phyloP scores from a whole-genome alignment of 2,797 vertebrate species.

The Ambastaia sidthimunki region DNA sequence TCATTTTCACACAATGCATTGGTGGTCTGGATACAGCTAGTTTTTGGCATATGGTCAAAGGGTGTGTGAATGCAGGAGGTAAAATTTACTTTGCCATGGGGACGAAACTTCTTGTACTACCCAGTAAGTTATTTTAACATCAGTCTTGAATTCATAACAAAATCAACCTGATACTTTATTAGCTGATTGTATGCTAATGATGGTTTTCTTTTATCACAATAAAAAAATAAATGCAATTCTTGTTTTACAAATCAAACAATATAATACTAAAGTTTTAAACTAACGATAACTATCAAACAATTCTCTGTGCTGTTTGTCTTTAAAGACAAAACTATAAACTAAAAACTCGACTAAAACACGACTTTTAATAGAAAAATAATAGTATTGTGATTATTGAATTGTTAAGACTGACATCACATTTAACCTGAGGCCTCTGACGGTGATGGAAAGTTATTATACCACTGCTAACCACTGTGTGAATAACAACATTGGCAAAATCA shows the following conservation, averaged over 20 bases:
- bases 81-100: slow-evolving; percentile 30
- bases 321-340: neutral
- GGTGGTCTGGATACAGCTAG: neutral
- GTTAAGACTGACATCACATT: neutral
- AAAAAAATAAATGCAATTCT: neutral
- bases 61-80: neutral
- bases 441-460: slow-evolving; percentile 15
- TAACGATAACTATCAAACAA: neutral
- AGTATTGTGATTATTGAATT: neutral
- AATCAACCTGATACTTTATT: neutral
- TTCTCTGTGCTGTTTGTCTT: neutral
- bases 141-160: neutral
- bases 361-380: too few relatives aligned
- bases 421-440: neutral
- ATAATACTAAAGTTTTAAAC: neutral
- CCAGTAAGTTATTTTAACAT: slow-evolving; percentile 19
- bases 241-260: neutral
- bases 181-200: neutral
- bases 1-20: neutral
- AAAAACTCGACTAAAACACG: neutral
- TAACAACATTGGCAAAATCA: neutral
- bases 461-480: slow-evolving; percentile 43
- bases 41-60: slow-evolving; percentile 9
- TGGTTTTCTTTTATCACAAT: neutral
- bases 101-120: slow-evolving; percentile 22